Percentiles rank a stretch among this genome's conserved stretches.
phyloP scores from a whole-genome alignment of 1,140 invertebrate genomes.

The Stegodyphus mimosarum region DNA sequence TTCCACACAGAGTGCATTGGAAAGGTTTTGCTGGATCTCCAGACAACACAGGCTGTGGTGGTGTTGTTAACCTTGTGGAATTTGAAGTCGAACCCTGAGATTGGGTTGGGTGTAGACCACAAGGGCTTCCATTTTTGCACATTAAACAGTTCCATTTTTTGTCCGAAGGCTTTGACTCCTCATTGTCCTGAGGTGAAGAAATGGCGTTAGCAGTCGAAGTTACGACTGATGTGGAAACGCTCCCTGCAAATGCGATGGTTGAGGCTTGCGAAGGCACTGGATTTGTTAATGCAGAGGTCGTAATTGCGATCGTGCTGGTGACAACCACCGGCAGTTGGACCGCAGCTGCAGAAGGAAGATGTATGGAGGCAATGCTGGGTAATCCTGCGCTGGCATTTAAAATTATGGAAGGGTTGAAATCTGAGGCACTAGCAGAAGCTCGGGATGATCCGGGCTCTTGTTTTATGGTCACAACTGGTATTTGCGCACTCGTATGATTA shows the following conservation, averaged over 20 bases:
- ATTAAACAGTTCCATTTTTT: conserved; percentile 53
- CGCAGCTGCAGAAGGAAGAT: conserved; percentile 48
- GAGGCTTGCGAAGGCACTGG: conserved; percentile 61
- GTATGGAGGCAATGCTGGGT: conserved; percentile 47
- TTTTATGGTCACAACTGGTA: conserved; percentile 56
- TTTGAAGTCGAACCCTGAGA: conserved; percentile 16
- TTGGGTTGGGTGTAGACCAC: conserved; percentile 60
- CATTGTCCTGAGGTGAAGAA: background rate
- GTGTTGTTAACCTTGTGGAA: background rate
- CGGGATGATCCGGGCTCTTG: conserved; percentile 52
- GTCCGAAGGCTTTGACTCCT: conserved; percentile 18
- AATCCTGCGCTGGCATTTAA: conserved; percentile 38
- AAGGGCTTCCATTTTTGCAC: conserved; percentile 60
- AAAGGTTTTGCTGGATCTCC: conserved; percentile 64
- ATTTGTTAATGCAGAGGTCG: conserved; percentile 32
- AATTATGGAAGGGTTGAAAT: conserved; percentile 50
- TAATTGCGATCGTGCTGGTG: conserved; percentile 17
- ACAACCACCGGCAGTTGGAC: conserved; percentile 42
- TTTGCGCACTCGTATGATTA: conserved; percentile 27
- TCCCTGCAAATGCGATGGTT: conserved; percentile 51
- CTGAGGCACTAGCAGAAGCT: conserved; percentile 50
- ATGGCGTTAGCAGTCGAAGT: conserved; percentile 6
- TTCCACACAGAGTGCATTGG: conserved; percentile 63
- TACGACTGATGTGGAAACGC: conserved; percentile 24
- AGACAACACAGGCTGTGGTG: conserved; percentile 60